phyloP scores from a whole-genome alignment of 92 coral and sea anemone genomes.

The Porites lobata region DNA sequence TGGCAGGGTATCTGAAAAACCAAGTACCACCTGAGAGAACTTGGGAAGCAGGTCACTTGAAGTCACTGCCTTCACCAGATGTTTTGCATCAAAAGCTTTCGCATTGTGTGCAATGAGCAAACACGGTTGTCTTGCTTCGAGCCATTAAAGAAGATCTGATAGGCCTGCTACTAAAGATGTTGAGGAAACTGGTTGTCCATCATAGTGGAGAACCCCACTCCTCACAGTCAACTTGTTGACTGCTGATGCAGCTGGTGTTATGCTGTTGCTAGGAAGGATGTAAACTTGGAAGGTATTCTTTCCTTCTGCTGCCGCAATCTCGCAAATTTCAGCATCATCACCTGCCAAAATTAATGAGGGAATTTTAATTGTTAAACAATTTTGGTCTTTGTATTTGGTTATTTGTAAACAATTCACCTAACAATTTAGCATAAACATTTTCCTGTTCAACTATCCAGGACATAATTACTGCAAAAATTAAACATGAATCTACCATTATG shows the following conservation, averaged over 20 bases:
- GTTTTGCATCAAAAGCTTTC: conserved; percentile 58
- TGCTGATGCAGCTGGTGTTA: conserved; percentile 17
- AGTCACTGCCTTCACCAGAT: conserved; percentile 40
- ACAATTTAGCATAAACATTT: no score
- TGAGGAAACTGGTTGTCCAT: conserved; percentile 39
- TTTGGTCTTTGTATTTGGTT: no score
- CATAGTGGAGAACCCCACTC: conserved; percentile 38
- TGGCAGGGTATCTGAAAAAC: conserved; percentile 69
- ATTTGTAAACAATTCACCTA: no score
- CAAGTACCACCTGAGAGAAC: conserved; percentile 40
- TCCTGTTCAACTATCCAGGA: no score
- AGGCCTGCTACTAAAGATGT: not conserved
- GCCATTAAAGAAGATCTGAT: conserved; percentile 38
- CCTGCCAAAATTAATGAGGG: not conserved
- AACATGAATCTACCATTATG: no score
- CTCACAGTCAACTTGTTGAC: conserved; percentile 2
- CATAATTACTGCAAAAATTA: no score
- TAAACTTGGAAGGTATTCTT: conserved; percentile 31
- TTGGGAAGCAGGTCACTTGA: conserved; percentile 17
- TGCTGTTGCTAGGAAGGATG: conserved; percentile 31
- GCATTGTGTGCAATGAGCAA: conserved; percentile 67
- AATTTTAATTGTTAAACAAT: not conserved
- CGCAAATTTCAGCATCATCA: not conserved
- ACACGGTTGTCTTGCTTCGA: conserved; percentile 52
- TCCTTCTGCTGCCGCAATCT: not conserved